A percentile compares a stretch with the other conserved stretches of the same genome.
These are phyloP conservation scores for Chaetodon trifasciatus DNA, from an alignment of 2,797 vertebrate species.

Conservation along the genomic window DNA sequence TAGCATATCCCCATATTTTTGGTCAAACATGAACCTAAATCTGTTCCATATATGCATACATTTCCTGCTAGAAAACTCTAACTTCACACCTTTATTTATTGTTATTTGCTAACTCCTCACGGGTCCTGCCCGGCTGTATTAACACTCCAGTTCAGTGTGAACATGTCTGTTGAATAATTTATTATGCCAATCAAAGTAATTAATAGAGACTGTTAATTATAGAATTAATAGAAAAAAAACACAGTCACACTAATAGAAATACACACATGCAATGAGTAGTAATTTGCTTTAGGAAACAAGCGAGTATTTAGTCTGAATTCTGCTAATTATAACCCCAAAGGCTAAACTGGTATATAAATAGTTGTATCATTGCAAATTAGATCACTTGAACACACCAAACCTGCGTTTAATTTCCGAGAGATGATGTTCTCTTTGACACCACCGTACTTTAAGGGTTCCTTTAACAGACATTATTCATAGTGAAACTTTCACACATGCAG, in stretches of 20 bases:
- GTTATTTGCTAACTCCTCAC: conserved; percentile 17
- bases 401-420: conserved; percentile 24
- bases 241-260: conserved; percentile 20
- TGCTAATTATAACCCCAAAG: conserved; percentile 3
- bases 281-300: conserved; percentile 16
- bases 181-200: conserved; percentile 48
- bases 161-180: conserved; percentile 46
- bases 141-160: conserved; percentile 19
- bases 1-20: background rate
- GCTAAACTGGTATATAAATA: conserved; percentile 9
- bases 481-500: conserved; percentile 60
- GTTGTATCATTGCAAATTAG: conserved; percentile 21
- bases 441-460: conserved; percentile 16
- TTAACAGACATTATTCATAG: conserved; percentile 41
- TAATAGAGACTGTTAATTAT: conserved; percentile 36
- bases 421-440: conserved; percentile 17
- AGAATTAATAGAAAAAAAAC: conserved; percentile 23
- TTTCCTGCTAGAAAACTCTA: background rate
- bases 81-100: conserved; percentile 19
- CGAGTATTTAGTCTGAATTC: conserved; percentile 18
- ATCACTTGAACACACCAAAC: conserved; percentile 19
- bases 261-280: background rate
- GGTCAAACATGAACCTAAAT: background rate
- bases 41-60: background rate
- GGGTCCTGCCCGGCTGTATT: background rate